Evolutionary conservation across 2,797 vertebrate species (phyloP).

Genomic region (Poecilia wingei): DNA sequence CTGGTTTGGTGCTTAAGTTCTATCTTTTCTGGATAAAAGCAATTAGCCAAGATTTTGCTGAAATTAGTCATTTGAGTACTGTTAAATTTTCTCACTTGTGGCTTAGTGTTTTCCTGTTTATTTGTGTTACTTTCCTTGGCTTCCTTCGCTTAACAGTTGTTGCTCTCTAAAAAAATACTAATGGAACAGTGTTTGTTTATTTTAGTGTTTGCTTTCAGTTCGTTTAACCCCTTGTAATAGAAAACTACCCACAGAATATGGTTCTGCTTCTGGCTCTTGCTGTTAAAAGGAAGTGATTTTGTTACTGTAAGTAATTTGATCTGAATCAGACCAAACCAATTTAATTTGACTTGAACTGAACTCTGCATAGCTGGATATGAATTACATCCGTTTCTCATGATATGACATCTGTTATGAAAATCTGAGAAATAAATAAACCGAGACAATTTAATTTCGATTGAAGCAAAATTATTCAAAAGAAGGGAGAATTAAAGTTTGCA

Average conservation of each 20-base stretch:
- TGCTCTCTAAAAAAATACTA: background rate
- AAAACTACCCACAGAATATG: background rate
- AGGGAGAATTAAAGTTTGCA: conserved; percentile 7
- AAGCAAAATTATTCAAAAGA: background rate
- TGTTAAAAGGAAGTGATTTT: background rate
- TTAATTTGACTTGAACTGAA: background rate
- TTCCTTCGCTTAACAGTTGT: background rate
- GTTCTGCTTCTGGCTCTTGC: background rate
- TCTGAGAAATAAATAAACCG: background rate
- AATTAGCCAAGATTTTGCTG: background rate
- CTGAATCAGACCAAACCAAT: background rate
- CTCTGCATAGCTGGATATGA: background rate
- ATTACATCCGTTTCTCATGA: background rate
- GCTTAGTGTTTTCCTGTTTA: background rate
- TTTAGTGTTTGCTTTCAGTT: background rate
- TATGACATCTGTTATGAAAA: background rate
- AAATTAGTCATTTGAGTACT: background rate
- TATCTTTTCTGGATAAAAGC: background rate
- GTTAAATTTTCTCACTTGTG: background rate
- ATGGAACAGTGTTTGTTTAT: background rate
- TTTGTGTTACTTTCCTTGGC: background rate
- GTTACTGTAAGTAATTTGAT: background rate
- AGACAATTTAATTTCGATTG: background rate
- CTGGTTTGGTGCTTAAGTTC: background rate
- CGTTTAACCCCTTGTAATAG: background rate